Conservation (phyloP, 2,797 vertebrate species). For the Australoheros facetus region DNA sequence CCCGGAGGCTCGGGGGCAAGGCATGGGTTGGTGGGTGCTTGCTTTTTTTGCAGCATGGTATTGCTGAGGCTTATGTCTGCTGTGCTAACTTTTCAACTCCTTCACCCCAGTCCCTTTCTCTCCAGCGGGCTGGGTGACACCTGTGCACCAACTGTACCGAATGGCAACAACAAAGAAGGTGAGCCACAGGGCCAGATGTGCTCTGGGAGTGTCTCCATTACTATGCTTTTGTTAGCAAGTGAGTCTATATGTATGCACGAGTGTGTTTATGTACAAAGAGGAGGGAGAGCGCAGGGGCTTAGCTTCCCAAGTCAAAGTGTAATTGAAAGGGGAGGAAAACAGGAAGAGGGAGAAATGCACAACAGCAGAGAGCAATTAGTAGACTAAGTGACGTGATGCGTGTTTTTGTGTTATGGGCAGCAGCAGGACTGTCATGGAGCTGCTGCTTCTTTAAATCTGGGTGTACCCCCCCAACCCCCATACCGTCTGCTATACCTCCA, state of each 20-base stretch:
- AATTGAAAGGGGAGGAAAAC: conserved; percentile 64
- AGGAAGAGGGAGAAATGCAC: conserved; percentile 76
- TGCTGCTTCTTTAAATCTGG: conserved; percentile 61
- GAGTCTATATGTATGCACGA: conserved; percentile 16
- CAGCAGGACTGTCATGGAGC: conserved; percentile 20
- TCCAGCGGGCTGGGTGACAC: conserved; percentile 56
- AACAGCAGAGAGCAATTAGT: conserved; percentile 75
- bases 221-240: conserved; percentile 27
- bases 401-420: conserved; percentile 29
- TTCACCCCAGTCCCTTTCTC: conserved; percentile 28
- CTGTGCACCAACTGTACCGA: conserved; percentile 56
- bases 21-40: conserved; percentile 15
- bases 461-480: conserved; percentile 23
- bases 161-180: not conserved
- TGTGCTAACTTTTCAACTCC: conserved; percentile 23
- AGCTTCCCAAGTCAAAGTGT: conserved; percentile 59
- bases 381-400: conserved; percentile 59
- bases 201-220: conserved; percentile 8
- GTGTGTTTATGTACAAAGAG: conserved; percentile 36
- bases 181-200: conserved; percentile 50
- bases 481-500: conserved; percentile 51
- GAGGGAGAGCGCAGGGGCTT: conserved; percentile 22
- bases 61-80: conserved; percentile 7
- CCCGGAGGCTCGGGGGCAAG: conserved; percentile 44
- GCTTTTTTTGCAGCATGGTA: conserved; percentile 5